Conservation (phyloP, 2,797 vertebrate species). For the Arremon aurantiirostris region DNA sequence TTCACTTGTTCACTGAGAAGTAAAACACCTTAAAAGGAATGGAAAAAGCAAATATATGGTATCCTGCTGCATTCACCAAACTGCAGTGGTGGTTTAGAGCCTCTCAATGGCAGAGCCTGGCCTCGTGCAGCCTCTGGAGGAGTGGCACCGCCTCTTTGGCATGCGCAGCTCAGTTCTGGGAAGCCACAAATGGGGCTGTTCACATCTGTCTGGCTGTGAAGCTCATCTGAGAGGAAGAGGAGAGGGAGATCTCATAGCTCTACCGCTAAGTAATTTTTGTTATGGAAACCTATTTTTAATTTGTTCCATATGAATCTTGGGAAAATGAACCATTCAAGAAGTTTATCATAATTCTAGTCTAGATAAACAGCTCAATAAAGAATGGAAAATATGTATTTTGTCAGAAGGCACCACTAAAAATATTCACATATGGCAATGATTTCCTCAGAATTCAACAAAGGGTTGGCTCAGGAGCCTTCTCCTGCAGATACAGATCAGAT, state of each 20-base stretch:
- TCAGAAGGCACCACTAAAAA: constrained; percentile 39
- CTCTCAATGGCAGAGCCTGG: background rate
- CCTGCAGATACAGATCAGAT: constrained; percentile 53
- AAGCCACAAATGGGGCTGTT: background rate
- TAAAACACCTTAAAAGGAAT: background rate
- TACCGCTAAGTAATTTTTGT: constrained; percentile 36
- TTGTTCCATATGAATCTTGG: constrained; percentile 37
- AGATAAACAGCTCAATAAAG: constrained; percentile 66
- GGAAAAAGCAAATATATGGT: background rate
- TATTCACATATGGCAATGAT: constrained; percentile 69
- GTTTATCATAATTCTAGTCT: constrained; percentile 60
- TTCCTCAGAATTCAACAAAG: constrained; percentile 58
- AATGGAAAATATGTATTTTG: constrained; percentile 64
- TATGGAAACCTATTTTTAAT: constrained; percentile 65
- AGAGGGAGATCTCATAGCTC: background rate
- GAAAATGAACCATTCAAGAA: constrained; percentile 42
- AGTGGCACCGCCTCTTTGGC: background rate
- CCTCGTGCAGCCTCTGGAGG: background rate
- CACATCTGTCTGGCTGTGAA: background rate
- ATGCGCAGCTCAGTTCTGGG: background rate
- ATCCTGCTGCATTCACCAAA: background rate
- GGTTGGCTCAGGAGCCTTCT: constrained; percentile 37
- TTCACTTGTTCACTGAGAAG: background rate
- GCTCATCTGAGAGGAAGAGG: background rate
- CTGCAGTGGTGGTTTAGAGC: background rate